Percentiles rank a stretch among this genome's conserved stretches.
These are phyloP conservation scores for Oxyruncus cristatus DNA, from an alignment of 2,113 vertebrate species.

Conservation along the genomic window DNA sequence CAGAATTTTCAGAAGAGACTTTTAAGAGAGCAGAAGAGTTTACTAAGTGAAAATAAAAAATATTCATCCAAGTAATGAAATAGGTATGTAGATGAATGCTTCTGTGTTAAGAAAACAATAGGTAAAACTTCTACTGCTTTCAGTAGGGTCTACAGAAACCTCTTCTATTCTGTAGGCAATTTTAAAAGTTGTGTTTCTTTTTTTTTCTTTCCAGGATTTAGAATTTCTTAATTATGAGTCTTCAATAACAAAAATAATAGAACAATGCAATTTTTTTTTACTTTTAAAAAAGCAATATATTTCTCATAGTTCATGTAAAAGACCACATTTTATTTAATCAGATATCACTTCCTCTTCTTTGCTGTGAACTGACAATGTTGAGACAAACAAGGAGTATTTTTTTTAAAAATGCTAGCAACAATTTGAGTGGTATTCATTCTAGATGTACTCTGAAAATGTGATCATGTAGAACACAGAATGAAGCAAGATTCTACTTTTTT, in stretches of 20 bases:
- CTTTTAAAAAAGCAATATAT: constrained; percentile 27
- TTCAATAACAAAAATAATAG: neutral
- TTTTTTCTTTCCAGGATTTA: neutral
- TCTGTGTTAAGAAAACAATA: neutral
- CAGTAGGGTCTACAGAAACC: neutral
- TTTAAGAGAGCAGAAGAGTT: neutral
- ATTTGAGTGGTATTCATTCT: constrained; percentile 25
- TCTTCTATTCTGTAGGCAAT: neutral
- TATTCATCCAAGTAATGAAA: neutral
- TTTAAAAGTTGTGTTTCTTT: neutral
- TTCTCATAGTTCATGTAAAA: constrained; percentile 52
- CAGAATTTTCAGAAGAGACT: neutral
- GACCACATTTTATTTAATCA: constrained; percentile 31
- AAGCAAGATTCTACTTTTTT: constrained; percentile 46
- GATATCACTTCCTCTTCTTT: constrained; percentile 45
- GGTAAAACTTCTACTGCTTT: neutral
- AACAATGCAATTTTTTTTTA: neutral
- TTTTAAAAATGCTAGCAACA: constrained; percentile 1
- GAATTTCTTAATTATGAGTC: neutral
- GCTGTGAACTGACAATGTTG: constrained; percentile 38
- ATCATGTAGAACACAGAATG: neutral
- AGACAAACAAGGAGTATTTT: constrained; percentile 18
- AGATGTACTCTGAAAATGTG: constrained; percentile 34
- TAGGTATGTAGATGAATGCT: neutral
- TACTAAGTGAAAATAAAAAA: neutral